A percentile compares a stretch with the other conserved stretches of the same genome.
Evolutionary conservation across 1,140 invertebrate genomes (phyloP).

Genomic region (Coelopa frigida): DNA sequence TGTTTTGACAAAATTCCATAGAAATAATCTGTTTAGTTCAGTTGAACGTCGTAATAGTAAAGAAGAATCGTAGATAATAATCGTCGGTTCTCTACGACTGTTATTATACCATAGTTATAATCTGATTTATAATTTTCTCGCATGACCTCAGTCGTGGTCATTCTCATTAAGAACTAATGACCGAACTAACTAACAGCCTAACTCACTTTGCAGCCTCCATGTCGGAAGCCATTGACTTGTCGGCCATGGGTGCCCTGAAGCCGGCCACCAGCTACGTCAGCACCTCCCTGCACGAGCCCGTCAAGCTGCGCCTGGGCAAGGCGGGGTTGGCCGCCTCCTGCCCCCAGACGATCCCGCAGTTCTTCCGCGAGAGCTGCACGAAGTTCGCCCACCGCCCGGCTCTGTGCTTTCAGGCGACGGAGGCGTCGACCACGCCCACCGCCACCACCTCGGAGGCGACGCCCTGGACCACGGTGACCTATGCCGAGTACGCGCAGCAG

Average conservation of each 20-base stretch:
- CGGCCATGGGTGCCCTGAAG: slow-evolving; percentile 19
- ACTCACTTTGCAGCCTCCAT: too few species aligned
- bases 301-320: slow-evolving; percentile 18
- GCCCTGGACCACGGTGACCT: slow-evolving; percentile 59
- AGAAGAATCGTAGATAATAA: too few species aligned
- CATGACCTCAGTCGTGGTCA: too few species aligned
- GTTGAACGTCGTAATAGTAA: too few species aligned
- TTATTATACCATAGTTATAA: too few species aligned
- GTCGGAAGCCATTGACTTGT: neutral
- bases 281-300: slow-evolving; percentile 28
- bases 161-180: too few species aligned
- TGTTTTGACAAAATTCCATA: too few species aligned
- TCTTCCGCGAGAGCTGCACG: slow-evolving; percentile 34
- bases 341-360: slow-evolving; percentile 22
- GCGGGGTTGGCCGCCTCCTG: neutral
- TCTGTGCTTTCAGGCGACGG: slow-evolving; percentile 50
- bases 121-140: too few species aligned
- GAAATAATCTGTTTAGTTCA: too few species aligned
- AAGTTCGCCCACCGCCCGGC: slow-evolving; percentile 59
- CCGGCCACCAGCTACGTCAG: slow-evolving; percentile 25
- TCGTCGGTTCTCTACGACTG: too few species aligned
- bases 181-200: too few species aligned
- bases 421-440: slow-evolving; percentile 21
- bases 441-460: neutral
- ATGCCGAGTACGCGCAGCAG: slow-evolving; percentile 65